These are phyloP conservation scores for Bradysia coprophila DNA, from an alignment of 1,140 invertebrate species.

Conservation along the genomic window DNA sequence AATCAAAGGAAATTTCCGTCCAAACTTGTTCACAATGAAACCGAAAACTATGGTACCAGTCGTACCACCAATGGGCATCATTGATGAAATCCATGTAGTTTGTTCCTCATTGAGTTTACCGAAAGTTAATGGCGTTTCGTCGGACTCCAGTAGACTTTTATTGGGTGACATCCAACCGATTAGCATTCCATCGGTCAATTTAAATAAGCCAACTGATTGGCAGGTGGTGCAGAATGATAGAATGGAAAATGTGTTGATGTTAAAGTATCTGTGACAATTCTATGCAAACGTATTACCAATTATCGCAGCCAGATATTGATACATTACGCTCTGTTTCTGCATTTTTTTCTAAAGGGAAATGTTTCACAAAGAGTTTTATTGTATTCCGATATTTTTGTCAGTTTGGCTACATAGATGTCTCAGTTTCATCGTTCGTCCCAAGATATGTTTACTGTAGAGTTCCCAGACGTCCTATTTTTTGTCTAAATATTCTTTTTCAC, in stretches of 20 bases:
- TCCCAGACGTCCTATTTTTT: no score
- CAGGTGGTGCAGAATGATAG: no score
- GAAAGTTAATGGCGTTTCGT: conserved; percentile 12
- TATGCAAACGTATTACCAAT: background rate
- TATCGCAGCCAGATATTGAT: background rate
- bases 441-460: no score
- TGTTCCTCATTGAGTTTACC: conserved; percentile 10
- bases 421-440: no score
- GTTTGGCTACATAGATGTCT: no score
- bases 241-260: no score
- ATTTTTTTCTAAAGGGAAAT: no score
- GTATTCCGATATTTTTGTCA: no score
- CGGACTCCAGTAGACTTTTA: conserved; percentile 9
- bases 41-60: conserved; percentile 19
- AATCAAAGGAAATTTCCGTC: conserved; percentile 25
- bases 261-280: background rate
- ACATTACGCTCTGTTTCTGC: background rate
- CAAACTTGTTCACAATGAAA: conserved; percentile 19
- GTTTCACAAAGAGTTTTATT: no score
- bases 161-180: conserved; percentile 27
- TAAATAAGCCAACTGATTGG: conserved; percentile 21
- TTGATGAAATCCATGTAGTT: conserved; percentile 21
- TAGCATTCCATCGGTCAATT: conserved; percentile 25
- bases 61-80: conserved; percentile 14
- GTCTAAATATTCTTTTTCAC: no score